Evolutionary conservation across 2,797 vertebrate species (phyloP).

Genomic region (Karalla daura): DNA sequence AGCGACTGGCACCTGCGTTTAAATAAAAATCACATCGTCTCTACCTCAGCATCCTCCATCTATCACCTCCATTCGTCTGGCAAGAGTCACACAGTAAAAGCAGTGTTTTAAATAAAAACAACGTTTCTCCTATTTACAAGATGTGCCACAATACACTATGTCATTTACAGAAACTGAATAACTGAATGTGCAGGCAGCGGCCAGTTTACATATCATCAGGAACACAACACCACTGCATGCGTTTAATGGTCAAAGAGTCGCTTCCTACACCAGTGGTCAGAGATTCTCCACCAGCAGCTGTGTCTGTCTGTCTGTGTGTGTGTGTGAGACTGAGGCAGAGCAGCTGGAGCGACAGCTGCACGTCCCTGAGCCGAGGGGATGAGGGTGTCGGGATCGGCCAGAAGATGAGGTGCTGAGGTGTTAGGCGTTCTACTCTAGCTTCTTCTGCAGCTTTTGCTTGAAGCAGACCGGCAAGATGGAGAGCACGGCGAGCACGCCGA

Average conservation of each 20-base stretch:
- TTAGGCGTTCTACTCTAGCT: constrained; percentile 86
- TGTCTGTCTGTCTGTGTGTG: no score
- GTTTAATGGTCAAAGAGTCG: constrained; percentile 47
- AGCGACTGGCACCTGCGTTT: constrained; percentile 5
- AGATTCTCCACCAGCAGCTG: constrained; percentile 22
- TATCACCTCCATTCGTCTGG: constrained; percentile 55
- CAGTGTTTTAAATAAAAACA: constrained; percentile 45
- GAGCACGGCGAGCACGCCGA: constrained; percentile 92
- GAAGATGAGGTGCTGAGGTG: constrained; percentile 60
- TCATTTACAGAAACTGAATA: constrained; percentile 43
- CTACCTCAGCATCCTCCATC: constrained; percentile 38
- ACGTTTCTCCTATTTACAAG: constrained; percentile 49
- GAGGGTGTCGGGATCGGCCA: constrained; percentile 43
- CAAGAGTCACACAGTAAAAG: constrained; percentile 30
- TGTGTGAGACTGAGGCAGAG: constrained; percentile 39
- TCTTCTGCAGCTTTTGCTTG: constrained; percentile 96
- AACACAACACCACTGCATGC: constrained; percentile 60
- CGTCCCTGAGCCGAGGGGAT: constrained; percentile 70
- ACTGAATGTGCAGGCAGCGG: constrained; percentile 49
- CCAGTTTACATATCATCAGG: constrained; percentile 44
- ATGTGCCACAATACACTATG: constrained; percentile 55
- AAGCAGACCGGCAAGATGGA: constrained; percentile 96
- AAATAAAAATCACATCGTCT: constrained; percentile 16
- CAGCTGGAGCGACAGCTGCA: constrained; percentile 52
- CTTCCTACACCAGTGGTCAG: constrained; percentile 13